Evolutionary conservation across 2,888 invertebrate genomes (phyloP), one percentile per base, ranked within the genome.

Genomic region (Boloria selene): DNA sequence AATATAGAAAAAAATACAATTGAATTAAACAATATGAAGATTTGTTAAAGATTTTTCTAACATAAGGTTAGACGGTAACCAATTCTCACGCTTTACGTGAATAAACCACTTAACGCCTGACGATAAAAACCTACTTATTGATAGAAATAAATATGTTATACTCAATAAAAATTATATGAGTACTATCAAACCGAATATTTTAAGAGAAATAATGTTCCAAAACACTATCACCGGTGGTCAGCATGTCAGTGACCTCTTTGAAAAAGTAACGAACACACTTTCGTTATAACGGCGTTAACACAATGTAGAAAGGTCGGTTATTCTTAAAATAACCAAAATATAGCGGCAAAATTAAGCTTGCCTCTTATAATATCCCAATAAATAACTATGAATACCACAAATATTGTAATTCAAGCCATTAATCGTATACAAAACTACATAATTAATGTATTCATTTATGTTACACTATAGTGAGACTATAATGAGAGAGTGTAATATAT

Each of bases 121-220:
- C 63, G 51, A 56, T 51, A 44, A 50, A 56, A 38, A 10, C 6
- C 47, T 44, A 45, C 51, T 64, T 22, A 22, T 3, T 22, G 22
- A 64, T 64, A 56, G 16, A 51, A 58, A 64, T 64, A 26, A 47
- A 49, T 26, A 44, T 63, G 18, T 53, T 58, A 38, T 52, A 14
- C 7, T 31, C 52, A 59, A 52, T 47, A 52, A 53, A 38, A 64
- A 17, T 52, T 44, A 64, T 58, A 58, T 58, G 50, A 64, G 51
- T 22, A 55, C 54, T 16, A 44, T 56, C 38, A 31, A 58, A 52
- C 45, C 54, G 63, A 66, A 69, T 69, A 69, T 63, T 63, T 69
- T 69, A 77, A 76, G 73, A 79, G 78, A 80, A 82, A 82, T 80
- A 79, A 79, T 75, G 75, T 80, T 79, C 75, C 75, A 72, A 77